Base-by-base conservation (phyloP, 2,797 vertebrate genomes). In the Chrosomus eos region DNA sequence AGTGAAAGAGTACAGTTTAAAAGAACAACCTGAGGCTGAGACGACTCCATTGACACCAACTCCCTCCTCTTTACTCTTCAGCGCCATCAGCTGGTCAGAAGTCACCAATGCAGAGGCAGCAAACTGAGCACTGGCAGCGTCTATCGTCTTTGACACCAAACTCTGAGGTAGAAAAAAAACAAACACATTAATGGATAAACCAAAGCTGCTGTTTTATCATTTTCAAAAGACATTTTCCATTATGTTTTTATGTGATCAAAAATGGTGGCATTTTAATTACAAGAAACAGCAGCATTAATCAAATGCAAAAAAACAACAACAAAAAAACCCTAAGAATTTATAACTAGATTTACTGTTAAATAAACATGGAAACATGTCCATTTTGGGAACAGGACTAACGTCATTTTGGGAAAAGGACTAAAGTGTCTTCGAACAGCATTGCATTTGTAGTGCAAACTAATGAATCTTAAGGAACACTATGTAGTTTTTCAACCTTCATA, bases 41-140 rank as follows among this genome's bases (percentile, higher is more conserved):
- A 99, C 96, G 94, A 99, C 94, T 67, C 98, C 98, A 76, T 99
- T 99, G 94, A 98, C 96, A 93, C 97, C 97, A 90, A 97, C 96
- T 93, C 97, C 98, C 91, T 99, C 98, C 89, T 99, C 97, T 96
- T 98, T 99, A 92, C 96, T 95, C 94, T 98, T 99, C 87, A 97
- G 95, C 92, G 96, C 95, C 94, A 97, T 95, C 92, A 99, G 95
- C 89, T 99, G 97, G 87, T 99, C 98, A 74, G 97, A 93, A 68
- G 96, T 96, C 93, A 99, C 94, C 89, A 99, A 94, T 91, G 98
- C 98, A 87, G 98, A 97, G 93, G 97, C 98, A 86, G 98, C 98
- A 91, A 97, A 97, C 75, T 99, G 98, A 90, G 98, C 98, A 88
- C 96, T 96, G 91, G 96, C 95, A 91, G 97, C 97, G 94, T 99